Conservation (phyloP, 2,888 invertebrate genomes). For the Gasteruption jaculator region DNA sequence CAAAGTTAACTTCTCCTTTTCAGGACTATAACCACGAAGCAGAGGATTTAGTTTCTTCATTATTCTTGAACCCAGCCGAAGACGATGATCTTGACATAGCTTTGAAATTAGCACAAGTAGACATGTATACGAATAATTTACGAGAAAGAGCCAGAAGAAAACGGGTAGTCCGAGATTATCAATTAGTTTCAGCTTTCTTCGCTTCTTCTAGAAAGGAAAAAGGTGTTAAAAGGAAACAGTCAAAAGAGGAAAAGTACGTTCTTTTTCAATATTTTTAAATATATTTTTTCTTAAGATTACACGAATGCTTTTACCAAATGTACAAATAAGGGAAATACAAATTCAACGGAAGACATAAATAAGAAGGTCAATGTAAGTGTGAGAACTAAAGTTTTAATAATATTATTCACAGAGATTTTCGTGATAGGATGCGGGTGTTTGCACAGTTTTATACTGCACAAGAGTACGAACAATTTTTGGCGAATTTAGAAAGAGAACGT, state of each 20-base stretch:
- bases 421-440: constrained; percentile 79
- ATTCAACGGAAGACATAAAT: not conserved
- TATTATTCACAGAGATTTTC: constrained; percentile 61
- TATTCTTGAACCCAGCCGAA: constrained; percentile 74
- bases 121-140: constrained; percentile 81
- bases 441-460: constrained; percentile 84
- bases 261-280: constrained; percentile 4
- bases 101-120: constrained; percentile 86
- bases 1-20: constrained; percentile 34
- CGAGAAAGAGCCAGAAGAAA: constrained; percentile 85
- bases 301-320: too few species aligned
- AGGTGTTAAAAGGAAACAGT: constrained; percentile 59
- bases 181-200: constrained; percentile 83
- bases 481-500: constrained; percentile 76
- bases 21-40: constrained; percentile 92
- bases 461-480: constrained; percentile 77
- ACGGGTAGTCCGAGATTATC: constrained; percentile 85
- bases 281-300: too few species aligned
- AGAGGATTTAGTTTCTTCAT: constrained; percentile 81
- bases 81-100: constrained; percentile 88
- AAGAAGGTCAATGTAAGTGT: not conserved
- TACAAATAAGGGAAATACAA: not conserved
- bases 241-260: constrained; percentile 74
- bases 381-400: not conserved
- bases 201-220: constrained; percentile 59